Evolutionary conservation across 2,113 vertebrate species (phyloP).

Genomic region (Tetrax tetrax): DNA sequence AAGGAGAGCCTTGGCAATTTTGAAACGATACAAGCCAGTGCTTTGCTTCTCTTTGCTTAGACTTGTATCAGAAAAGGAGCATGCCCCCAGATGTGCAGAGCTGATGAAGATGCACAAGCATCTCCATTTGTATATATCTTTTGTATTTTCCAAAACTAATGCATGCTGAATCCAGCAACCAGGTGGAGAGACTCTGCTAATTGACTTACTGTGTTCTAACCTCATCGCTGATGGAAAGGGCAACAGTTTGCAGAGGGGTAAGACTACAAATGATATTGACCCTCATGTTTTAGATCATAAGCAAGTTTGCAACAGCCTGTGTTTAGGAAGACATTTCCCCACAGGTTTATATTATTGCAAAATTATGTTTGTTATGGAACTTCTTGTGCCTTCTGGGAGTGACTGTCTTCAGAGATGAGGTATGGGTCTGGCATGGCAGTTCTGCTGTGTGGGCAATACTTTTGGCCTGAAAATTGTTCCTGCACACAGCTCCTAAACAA

Average conservation of each 20-base stretch:
- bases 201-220: not conserved
- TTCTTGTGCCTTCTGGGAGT: not conserved
- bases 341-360: not conserved
- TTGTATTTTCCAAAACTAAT: not conserved
- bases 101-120: not conserved
- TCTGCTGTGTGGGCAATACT: not conserved
- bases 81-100: not conserved
- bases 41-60: not conserved
- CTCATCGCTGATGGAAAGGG: not conserved
- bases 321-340: not conserved
- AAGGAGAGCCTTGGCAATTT: not conserved
- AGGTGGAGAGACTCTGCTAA: not conserved
- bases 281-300: not conserved
- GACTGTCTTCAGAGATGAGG: not conserved
- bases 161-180: not conserved
- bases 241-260: not conserved
- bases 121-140: not conserved
- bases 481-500: not conserved
- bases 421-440: not conserved
- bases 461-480: not conserved
- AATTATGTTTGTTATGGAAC: not conserved
- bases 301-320: not conserved
- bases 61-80: not conserved
- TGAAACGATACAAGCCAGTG: not conserved
- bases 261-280: not conserved